A percentile compares a stretch with the other conserved stretches of the same genome.
Conservation (phyloP, 2,888 invertebrate genomes). For the Tipula lateralis region DNA sequence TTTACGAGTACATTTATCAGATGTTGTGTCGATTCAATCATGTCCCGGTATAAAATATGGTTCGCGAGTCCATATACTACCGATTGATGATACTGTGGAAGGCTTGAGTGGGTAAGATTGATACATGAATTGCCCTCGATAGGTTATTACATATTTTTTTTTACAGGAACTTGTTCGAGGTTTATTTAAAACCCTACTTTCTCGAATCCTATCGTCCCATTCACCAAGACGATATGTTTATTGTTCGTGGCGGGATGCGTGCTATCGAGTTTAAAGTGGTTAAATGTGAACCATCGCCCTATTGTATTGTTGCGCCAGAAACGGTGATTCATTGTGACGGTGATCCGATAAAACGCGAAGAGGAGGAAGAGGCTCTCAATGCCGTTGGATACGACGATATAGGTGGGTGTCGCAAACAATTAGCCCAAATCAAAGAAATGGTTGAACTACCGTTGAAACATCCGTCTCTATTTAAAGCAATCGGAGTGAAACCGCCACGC, state of each 20-base stretch:
- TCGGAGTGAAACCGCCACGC: background rate
- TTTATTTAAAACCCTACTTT: constrained; percentile 98
- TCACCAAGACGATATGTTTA: constrained; percentile 96
- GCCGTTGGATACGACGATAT: background rate
- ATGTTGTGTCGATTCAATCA: constrained; percentile 91
- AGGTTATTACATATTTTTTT: constrained; percentile 24
- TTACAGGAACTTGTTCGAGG: constrained; percentile 85
- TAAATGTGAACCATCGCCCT: constrained; percentile 96
- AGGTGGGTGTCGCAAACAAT: background rate
- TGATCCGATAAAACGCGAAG: constrained; percentile 98
- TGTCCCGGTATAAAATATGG: constrained; percentile 98
- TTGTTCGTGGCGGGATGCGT: constrained; percentile 97
- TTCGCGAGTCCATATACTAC: constrained; percentile 94
- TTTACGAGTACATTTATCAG: constrained; percentile 89
- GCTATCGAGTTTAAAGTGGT: constrained; percentile 99
- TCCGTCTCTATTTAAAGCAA: background rate
- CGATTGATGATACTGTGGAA: constrained; percentile 98
- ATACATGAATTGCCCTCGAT: constrained; percentile 14
- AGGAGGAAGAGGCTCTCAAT: constrained; percentile 60
- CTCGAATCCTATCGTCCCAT: constrained; percentile 98
- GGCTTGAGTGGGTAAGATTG: constrained; percentile 86
- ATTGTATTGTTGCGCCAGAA: constrained; percentile 98
- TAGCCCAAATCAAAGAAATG: background rate
- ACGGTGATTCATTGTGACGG: constrained; percentile 99
- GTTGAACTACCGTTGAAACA: background rate